Conservation (phyloP, 2,888 invertebrate genomes). For the Hybos culiciformis region DNA sequence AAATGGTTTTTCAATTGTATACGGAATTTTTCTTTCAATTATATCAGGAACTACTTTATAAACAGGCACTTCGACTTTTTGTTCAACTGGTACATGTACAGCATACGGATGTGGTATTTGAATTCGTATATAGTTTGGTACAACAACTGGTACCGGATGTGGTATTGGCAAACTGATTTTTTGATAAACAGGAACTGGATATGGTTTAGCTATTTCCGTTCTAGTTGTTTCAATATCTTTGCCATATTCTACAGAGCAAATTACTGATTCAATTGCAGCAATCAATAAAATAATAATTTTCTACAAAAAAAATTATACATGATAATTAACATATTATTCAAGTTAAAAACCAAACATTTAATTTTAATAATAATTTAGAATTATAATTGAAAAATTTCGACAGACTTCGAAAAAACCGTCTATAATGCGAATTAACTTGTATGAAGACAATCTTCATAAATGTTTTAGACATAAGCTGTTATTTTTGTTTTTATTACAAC, state of each 20-base stretch:
- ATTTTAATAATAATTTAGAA: too few relatives aligned
- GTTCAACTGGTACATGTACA: constrained; percentile 52
- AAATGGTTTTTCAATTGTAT: constrained; percentile 55
- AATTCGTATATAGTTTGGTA: constrained; percentile 46
- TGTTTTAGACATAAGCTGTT: too few relatives aligned
- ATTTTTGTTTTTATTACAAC: too few relatives aligned
- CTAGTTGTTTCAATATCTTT: constrained; percentile 45
- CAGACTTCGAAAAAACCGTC: too few relatives aligned
- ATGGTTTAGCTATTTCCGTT: constrained; percentile 53
- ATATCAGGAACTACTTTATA: constrained; percentile 60
- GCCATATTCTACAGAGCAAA: constrained; percentile 37
- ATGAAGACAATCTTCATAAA: too few relatives aligned
- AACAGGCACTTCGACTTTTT: constrained; percentile 57
- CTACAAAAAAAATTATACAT: too few relatives aligned
- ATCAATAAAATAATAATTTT: too few relatives aligned
- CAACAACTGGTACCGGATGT: constrained; percentile 56
- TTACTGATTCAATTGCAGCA: too few relatives aligned
- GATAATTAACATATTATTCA: too few relatives aligned
- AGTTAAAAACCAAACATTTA: too few relatives aligned
- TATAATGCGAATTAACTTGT: too few relatives aligned
- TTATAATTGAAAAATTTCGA: too few relatives aligned
- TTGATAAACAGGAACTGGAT: constrained; percentile 55
- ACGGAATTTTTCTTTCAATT: constrained; percentile 58
- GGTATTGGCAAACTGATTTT: constrained; percentile 61
- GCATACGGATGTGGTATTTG: constrained; percentile 64